phyloP scores from a whole-genome alignment of 2,888 invertebrate species.

The Pristionchus exspectatus region DNA sequence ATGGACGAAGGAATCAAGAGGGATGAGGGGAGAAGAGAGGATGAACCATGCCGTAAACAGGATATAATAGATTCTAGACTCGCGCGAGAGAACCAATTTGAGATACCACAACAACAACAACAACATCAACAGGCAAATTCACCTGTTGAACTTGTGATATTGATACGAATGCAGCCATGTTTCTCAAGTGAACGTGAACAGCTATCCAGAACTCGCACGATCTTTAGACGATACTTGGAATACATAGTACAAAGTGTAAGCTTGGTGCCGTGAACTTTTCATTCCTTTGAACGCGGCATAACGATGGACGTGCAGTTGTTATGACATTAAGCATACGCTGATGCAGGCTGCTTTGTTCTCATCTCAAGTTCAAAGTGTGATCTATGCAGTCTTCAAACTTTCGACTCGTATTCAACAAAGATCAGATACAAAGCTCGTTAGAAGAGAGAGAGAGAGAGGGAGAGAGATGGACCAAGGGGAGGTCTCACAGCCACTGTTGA shows the following conservation, averaged over 20 bases:
- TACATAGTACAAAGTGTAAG: no score
- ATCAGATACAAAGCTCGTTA: not conserved
- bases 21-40: not conserved
- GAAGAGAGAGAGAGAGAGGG: not conserved
- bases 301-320: not conserved
- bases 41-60: slow-evolving; percentile 5
- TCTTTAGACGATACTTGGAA: no score
- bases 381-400: not conserved
- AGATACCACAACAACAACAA: not conserved
- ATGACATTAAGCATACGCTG: no score
- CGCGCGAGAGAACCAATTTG: not conserved
- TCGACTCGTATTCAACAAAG: not conserved
- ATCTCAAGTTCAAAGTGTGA: no score
- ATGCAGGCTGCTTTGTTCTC: no score
- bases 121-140: not conserved
- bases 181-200: no score
- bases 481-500: not conserved
- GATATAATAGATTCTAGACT: slow-evolving; percentile 20
- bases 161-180: no score
- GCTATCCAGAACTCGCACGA: no score
- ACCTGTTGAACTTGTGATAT: not conserved
- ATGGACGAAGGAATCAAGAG: not conserved
- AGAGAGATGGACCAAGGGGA: not conserved
- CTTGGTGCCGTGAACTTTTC: not conserved
- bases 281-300: not conserved